Conservation (phyloP, 2,797 vertebrate species). For the Onychomys leucogaster region DNA sequence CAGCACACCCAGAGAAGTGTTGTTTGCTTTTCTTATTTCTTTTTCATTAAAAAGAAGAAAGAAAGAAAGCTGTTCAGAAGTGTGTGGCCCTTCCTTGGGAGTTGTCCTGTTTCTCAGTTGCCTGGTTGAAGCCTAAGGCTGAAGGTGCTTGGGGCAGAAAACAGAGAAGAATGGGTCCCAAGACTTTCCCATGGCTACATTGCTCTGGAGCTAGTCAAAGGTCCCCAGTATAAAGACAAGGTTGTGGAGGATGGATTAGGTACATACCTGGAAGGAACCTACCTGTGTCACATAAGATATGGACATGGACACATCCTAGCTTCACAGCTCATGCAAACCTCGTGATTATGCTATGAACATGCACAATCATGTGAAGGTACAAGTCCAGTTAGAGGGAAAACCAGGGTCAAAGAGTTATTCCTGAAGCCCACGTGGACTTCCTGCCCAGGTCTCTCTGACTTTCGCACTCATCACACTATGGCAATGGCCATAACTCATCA, state of each 20-base stretch:
- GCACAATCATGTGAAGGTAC: fast-evolving
- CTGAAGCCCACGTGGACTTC: not conserved
- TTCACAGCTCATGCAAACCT: not conserved
- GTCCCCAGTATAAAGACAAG: not conserved
- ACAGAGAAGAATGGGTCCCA: not conserved
- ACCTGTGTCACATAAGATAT: fast-evolving
- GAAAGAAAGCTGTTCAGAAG: constrained; percentile 80
- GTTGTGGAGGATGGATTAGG: not conserved
- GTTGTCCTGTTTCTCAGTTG: not conserved
- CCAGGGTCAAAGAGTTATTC: not conserved
- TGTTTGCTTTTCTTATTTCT: constrained; percentile 79
- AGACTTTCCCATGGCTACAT: not conserved
- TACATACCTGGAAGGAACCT: not conserved
- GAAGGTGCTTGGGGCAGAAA: not conserved
- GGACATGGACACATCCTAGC: not conserved
- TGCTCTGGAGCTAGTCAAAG: not conserved
- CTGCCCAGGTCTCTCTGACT: fast-evolving
- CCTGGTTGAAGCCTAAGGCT: not conserved
- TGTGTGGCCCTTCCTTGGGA: constrained; percentile 34
- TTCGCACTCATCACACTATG: fast-evolving
- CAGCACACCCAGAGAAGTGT: constrained; percentile 33
- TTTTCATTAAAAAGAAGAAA: constrained; percentile 81
- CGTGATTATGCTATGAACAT: not conserved
- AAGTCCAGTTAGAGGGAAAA: not conserved
- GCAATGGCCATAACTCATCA: not conserved